A percentile compares a stretch with the other conserved stretches of the same genome.
phyloP scores from a whole-genome alignment of 1,140 invertebrate genomes.

The Microplitis demolitor region DNA sequence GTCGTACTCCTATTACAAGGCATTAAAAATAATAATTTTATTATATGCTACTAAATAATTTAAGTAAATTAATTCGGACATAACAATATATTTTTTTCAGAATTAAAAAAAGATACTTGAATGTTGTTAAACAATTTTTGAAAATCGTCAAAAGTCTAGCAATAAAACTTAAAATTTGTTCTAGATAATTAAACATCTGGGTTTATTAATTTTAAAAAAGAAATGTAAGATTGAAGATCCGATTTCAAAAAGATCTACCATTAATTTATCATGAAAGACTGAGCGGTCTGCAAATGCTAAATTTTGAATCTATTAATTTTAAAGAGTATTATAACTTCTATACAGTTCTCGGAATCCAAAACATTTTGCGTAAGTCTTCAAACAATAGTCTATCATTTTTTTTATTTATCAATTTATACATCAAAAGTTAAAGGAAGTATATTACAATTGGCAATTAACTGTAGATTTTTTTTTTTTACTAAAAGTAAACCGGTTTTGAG shows the following conservation, averaged over 20 bases:
- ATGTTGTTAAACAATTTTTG: no score
- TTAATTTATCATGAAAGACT: not conserved
- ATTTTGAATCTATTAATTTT: not conserved
- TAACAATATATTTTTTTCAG: no score
- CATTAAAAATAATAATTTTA: no score
- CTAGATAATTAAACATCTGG: not conserved
- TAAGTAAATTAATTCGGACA: no score
- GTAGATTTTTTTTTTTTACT: not conserved
- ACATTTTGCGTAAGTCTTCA: not conserved
- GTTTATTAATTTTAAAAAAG: not conserved
- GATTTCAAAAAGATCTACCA: not conserved
- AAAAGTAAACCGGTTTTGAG: conserved; percentile 20
- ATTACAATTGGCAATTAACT: conserved; percentile 34
- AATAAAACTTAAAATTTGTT: not conserved
- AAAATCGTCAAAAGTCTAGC: no score
- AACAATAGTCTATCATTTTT: not conserved
- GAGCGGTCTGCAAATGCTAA: not conserved
- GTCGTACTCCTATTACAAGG: no score
- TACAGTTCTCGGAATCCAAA: not conserved
- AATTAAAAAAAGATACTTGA: no score
- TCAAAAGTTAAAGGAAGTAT: conserved; percentile 10
- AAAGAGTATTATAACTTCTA: not conserved
- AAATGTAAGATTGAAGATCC: not conserved
- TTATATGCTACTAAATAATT: no score
- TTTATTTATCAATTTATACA: not conserved